Percentiles rank a stretch among this genome's conserved stretches.
phyloP scores from a whole-genome alignment of 1,140 invertebrate genomes.

The Spodoptera litura region DNA sequence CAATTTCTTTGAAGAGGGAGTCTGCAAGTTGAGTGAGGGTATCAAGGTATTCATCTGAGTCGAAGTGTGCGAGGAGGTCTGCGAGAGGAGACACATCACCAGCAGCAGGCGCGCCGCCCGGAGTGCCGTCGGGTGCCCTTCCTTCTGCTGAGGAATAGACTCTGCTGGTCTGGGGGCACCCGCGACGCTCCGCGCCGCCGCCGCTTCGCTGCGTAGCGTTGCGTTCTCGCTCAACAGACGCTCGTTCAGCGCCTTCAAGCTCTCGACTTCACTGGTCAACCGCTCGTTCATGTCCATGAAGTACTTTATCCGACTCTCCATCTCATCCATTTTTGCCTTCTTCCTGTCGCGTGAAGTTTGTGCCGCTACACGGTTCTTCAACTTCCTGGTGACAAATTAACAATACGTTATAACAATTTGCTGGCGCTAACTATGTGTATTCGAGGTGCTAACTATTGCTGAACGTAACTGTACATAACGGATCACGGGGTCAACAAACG shows the following conservation, averaged over 20 bases:
- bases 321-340: slow-evolving; percentile 95
- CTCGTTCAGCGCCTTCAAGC: slow-evolving; percentile 89
- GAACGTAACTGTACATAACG: slow-evolving; percentile 51
- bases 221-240: slow-evolving; percentile 88
- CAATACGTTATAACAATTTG: slow-evolving; percentile 42
- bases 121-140: slow-evolving; percentile 88
- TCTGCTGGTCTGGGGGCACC: slow-evolving; percentile 91
- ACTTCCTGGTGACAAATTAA: slow-evolving; percentile 89
- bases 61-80: slow-evolving; percentile 90
- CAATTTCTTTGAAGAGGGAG: slow-evolving; percentile 92
- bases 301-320: slow-evolving; percentile 91
- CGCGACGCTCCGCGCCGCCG: slow-evolving; percentile 84
- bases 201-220: slow-evolving; percentile 86
- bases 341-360: slow-evolving; percentile 99
- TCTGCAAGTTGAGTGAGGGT: slow-evolving; percentile 92
- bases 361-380: slow-evolving; percentile 99
- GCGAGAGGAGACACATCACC: slow-evolving; percentile 92
- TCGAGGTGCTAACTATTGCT: slow-evolving; percentile 29
- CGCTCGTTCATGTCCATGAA: slow-evolving; percentile 89
- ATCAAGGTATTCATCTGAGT: slow-evolving; percentile 89
- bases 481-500: slow-evolving; percentile 39
- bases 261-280: slow-evolving; percentile 88
- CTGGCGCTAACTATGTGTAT: background rate
- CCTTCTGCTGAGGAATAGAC: slow-evolving; percentile 95
- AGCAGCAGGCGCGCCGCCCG: slow-evolving; percentile 89